Evolutionary conservation across 2,113 vertebrate genomes (phyloP).

Genomic region (Hippocampus comes): DNA sequence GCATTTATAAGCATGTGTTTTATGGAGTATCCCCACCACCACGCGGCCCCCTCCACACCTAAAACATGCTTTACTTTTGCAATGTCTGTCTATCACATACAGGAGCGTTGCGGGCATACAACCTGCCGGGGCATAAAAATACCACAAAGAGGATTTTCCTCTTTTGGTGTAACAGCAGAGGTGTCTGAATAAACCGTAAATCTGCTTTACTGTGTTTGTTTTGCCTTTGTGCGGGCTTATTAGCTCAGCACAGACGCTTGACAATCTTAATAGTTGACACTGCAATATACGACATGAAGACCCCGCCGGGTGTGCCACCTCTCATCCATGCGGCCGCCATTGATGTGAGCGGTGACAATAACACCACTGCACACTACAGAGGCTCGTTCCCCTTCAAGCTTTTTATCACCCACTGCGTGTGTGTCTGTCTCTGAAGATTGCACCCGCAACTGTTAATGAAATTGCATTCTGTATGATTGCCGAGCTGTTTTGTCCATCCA

Average conservation of each 20-base stretch:
- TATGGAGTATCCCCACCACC: not conserved
- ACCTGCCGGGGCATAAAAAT: conserved; percentile 14
- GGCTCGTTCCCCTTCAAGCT: not conserved
- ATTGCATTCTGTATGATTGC: not conserved
- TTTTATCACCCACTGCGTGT: conserved; percentile 11
- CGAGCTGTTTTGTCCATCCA: not conserved
- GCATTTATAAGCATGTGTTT: not conserved
- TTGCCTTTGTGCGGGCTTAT: conserved; percentile 3
- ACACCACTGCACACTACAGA: conserved; percentile 16
- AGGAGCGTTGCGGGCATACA: conserved; percentile 3
- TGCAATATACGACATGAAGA: not conserved
- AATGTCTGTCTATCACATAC: conserved; percentile 2
- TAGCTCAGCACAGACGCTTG: conserved; percentile 7
- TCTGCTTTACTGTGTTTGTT: conserved; percentile 36
- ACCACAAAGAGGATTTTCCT: conserved; percentile 19
- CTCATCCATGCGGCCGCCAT: conserved; percentile 10
- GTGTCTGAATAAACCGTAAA: conserved; percentile 29
- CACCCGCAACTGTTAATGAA: not conserved
- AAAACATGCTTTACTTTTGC: not conserved
- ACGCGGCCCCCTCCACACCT: not conserved
- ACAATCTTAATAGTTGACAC: not conserved
- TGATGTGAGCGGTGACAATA: conserved; percentile 22
- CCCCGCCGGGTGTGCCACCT: not conserved
- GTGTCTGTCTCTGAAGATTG: conserved; percentile 1
- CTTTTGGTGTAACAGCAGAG: conserved; percentile 13